Evolutionary conservation across 2,113 vertebrate species (phyloP), one percentile per base, ranked within the genome.

Genomic region (Pardalotus punctatus): DNA sequence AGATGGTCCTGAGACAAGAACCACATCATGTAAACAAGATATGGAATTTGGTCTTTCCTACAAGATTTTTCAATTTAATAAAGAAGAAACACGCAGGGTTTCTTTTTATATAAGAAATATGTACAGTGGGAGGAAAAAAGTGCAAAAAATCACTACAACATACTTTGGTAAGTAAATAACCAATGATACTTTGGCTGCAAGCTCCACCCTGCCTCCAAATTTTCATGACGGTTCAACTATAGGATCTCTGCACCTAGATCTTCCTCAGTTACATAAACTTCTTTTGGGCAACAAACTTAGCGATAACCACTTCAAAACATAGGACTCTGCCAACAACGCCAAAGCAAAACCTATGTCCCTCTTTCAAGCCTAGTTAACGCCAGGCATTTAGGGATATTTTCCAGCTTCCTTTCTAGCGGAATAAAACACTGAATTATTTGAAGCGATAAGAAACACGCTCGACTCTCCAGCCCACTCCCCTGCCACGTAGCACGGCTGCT

Each of bases 401-500:
- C 33, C 5, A 31, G 23, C 38, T 72, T 10, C 28, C 6, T 6
- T 9, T 19, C 65, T 15, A 51, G 33, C 19, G n/a, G 12, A 53
- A 57, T 0, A 12, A 33, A 78, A 19, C 25, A 5, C 6, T 0
- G 25, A 10, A 9, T 24, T 36, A 23, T 17, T 0, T 3, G 22
- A 54, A 31, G 56, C 21, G 50, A 4, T 10, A 15, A 29, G 77
- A 14, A 53, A 23, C 40, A 6, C 53, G 5, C 7, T 1, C 0
- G 16, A 12, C 24, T 35, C 9, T 0, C 10, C 47, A 19, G 14
- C 11, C 54, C 19, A 5, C 50, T 1, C 0, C 65, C 20, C 35
- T 61, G 73, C 70, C 82, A 57, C 11, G 48, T 12, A 18, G 72
- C 7, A 6, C 0, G 23, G 58, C 0, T 33, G 6, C 40, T 3